Evolutionary conservation across 1,140 invertebrate species (phyloP), one percentile per base, ranked within the genome.

Genomic region (Octopus bimaculoides): DNA sequence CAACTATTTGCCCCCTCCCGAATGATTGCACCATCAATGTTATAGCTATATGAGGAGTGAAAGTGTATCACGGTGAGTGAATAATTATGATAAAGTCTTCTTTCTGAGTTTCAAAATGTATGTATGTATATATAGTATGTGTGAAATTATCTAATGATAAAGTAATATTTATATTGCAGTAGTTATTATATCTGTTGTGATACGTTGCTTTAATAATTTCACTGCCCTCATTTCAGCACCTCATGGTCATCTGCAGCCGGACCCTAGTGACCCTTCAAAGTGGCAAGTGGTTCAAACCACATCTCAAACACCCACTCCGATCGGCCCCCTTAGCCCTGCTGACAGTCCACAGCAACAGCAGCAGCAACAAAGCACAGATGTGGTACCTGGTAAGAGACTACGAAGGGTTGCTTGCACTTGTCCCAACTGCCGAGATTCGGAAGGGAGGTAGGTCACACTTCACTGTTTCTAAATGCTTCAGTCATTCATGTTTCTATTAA

Each of bases 361-460:
- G 17, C 79, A 77, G 14, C 79, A 77, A 10, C 52, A 54, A 73
- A 78, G 78, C 53, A 17, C 75, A n/a, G 85, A 81, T 41, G 86
- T 80, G 79, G 80, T 84, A 41, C 85, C 83, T 74, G 88, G 83
- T 79, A 82, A 86, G 74, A 89, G 94, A 41, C 86, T 94, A 7
- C 90, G 96, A 79, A 90, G 97, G 61, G 96, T 98, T 4, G 97
- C 97, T 9, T 99, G 97, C 89, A 97, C 96, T 0, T 99, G 97
- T 91, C 97, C 97, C 0, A 98, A 99, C 89, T 99, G 97, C 88
- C 93, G 94, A 75, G 95, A 97, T 85, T 95, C 95, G 4, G 96
- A 97, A 78, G 87, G 90, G 81, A 86, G 88, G 87, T 94, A 93
- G 92, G 93, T 41, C 26, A 3, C 26, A 41, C 26, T 41, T 41